These are phyloP conservation scores for Dermolepida albohirtum DNA, from an alignment of 2,888 invertebrate species.

Conservation along the genomic window DNA sequence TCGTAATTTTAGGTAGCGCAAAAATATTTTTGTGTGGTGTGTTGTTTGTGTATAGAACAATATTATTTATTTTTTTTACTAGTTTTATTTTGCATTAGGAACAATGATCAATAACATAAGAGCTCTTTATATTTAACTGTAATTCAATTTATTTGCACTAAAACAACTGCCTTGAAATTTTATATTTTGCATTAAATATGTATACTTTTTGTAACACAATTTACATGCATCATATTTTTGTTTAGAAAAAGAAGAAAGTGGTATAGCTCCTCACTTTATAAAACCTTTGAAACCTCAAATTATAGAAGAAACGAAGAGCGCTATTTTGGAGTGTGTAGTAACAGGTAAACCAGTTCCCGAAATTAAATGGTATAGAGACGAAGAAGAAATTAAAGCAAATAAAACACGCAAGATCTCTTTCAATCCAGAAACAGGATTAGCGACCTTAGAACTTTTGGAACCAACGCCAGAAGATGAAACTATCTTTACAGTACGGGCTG, in stretches of 20 bases:
- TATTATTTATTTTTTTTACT: background rate
- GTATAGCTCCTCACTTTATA: slow-evolving; percentile 74
- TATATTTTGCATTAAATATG: background rate
- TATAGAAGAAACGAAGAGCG: slow-evolving; percentile 72
- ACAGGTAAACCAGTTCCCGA: slow-evolving; percentile 77
- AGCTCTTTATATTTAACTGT: background rate
- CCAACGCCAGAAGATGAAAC: slow-evolving; percentile 76
- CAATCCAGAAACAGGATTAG: slow-evolving; percentile 72
- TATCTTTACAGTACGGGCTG: slow-evolving; percentile 77
- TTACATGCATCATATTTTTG: slow-evolving; percentile 9
- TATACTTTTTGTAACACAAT: background rate
- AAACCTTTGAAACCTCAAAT: slow-evolving; percentile 76
- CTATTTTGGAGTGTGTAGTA: slow-evolving; percentile 76
- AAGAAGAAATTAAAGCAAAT: slow-evolving; percentile 72
- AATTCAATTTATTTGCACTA: no score
- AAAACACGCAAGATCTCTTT: slow-evolving; percentile 70
- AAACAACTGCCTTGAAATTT: no score
- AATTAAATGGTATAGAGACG: slow-evolving; percentile 77
- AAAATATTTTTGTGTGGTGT: slow-evolving; percentile 11
- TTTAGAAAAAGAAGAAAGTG: slow-evolving; percentile 77
- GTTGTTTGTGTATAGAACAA: slow-evolving; percentile 11
- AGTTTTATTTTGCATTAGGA: background rate
- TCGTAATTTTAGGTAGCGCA: slow-evolving; percentile 75
- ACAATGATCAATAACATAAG: background rate
- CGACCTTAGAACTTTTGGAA: slow-evolving; percentile 73